Base-by-base conservation (phyloP, 2,113 vertebrate species). In the Panthera uncia region DNA sequence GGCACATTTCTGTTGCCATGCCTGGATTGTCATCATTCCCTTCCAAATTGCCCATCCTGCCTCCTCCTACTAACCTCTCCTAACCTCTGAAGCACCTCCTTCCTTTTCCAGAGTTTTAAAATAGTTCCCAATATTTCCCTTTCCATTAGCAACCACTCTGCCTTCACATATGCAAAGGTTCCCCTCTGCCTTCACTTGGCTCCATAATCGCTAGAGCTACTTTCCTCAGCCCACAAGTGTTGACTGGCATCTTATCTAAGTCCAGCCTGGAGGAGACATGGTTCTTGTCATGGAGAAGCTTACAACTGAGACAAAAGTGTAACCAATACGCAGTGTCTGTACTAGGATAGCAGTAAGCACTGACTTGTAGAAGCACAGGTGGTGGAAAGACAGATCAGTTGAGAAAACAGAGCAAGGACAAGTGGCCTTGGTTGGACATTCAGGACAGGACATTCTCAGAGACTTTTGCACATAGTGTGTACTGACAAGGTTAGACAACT, bases 101-200 rank as follows among this genome's bases (percentile, higher is more conserved):
- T 78, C 33, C 25, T 48, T 95, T 83, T 36, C 38, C 73, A 90
- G 81, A 83, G 48, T 94, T 95, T 96, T n/a, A 61, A 76, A 78
- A 2, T 13, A n/a, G 79, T 87, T 86, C 21, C 15, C 79, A 57
- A 8, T 41, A 73, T 69, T 73, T 80, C 31, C 27, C 71, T 86
- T 5, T 29, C 16, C 31, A 25, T 52, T 18, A 90, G 33, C 48
- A 82, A 63, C 21, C 61, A 21, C 15, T 66, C 36, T 93, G 11
- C 33, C 48, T 85, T 88, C 25, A 33, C 12, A 41, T 48, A 21
- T 21, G 4, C 14, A 66, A 16, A 48, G 69, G 76, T 23, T 5
- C 94, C 94, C 31, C 1, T 71, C 69, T 76, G 7, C 38, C 23
- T 73, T 89, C 57, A 21, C 9, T 2, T 73, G 78, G 8, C 27